These are phyloP conservation scores for Scarus forsteni DNA, from an alignment of 2,797 vertebrate species.

Conservation along the genomic window DNA sequence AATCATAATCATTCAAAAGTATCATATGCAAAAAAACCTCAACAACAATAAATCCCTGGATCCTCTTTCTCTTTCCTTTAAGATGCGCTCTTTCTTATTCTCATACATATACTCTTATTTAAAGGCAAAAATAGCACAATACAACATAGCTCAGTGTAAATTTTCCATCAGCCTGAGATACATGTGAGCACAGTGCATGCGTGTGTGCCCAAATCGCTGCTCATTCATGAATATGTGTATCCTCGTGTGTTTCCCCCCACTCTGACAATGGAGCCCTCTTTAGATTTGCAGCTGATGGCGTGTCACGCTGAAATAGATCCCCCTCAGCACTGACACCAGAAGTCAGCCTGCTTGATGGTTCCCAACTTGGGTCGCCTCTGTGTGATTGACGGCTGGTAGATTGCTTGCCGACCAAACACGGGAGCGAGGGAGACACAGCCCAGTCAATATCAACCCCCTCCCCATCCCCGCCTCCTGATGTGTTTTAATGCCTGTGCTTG, in stretches of 20 bases:
- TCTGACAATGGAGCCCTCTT: slow-evolving; percentile 75
- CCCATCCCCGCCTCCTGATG: slow-evolving; percentile 53
- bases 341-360: slow-evolving; percentile 80
- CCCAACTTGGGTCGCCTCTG: slow-evolving; percentile 78
- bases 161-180: slow-evolving; percentile 29
- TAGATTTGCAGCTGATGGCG: slow-evolving; percentile 79
- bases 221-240: slow-evolving; percentile 78
- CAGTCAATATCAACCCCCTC: slow-evolving; percentile 69
- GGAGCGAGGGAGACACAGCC: slow-evolving; percentile 73
- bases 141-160: slow-evolving; percentile 39
- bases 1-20: no score
- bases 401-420: slow-evolving; percentile 83
- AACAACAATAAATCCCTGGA: background rate
- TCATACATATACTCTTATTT: slow-evolving; percentile 23
- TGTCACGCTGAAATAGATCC: slow-evolving; percentile 83
- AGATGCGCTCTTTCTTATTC: background rate
- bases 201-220: slow-evolving; percentile 37
- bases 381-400: slow-evolving; percentile 83
- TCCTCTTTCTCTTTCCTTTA: background rate
- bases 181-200: slow-evolving; percentile 27
- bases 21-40: background rate
- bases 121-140: slow-evolving; percentile 2
- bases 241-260: slow-evolving; percentile 49
- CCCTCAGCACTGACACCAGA: slow-evolving; percentile 81
- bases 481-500: slow-evolving; percentile 74